A percentile compares a stretch with the other conserved stretches of the same genome.
Conservation (phyloP, 2,888 invertebrate genomes). For the Acanthosepion pharaonis region DNA sequence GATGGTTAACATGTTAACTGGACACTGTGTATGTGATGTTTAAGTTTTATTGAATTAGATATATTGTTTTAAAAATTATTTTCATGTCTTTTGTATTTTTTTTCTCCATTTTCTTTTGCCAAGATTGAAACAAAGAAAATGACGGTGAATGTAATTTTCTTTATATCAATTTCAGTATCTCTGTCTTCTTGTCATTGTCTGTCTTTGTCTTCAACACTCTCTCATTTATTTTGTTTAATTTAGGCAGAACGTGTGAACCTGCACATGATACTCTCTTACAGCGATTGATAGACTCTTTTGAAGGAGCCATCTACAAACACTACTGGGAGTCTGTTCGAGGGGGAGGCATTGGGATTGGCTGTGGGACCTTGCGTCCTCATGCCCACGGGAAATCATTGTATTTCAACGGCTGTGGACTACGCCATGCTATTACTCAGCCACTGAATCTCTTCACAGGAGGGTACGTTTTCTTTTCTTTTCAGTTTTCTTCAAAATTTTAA, state of each 20-base stretch:
- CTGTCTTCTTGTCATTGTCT: neutral
- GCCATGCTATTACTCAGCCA: conserved; percentile 73
- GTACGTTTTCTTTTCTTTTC: conserved; percentile 58
- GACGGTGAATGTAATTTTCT: no score
- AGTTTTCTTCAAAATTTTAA: no score
- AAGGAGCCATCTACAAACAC: conserved; percentile 67
- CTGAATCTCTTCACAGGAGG: conserved; percentile 72
- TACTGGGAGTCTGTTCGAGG: conserved; percentile 73
- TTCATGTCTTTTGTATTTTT: neutral
- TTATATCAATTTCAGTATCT: no score
- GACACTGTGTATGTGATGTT: no score
- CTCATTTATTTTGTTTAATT: neutral
- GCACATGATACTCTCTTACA: conserved; percentile 54
- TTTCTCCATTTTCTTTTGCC: no score
- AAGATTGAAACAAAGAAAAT: no score
- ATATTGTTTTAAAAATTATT: no score
- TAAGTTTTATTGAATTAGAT: no score
- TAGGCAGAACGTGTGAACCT: conserved; percentile 67
- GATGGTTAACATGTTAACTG: no score
- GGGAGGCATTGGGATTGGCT: conserved; percentile 73
- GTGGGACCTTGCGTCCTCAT: conserved; percentile 73
- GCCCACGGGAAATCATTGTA: conserved; percentile 75
- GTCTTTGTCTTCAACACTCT: neutral
- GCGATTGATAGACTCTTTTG: conserved; percentile 72
- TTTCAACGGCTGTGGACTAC: conserved; percentile 74